phyloP scores from a whole-genome alignment of 1,140 invertebrate genomes.

The Saccostrea cuccullata region DNA sequence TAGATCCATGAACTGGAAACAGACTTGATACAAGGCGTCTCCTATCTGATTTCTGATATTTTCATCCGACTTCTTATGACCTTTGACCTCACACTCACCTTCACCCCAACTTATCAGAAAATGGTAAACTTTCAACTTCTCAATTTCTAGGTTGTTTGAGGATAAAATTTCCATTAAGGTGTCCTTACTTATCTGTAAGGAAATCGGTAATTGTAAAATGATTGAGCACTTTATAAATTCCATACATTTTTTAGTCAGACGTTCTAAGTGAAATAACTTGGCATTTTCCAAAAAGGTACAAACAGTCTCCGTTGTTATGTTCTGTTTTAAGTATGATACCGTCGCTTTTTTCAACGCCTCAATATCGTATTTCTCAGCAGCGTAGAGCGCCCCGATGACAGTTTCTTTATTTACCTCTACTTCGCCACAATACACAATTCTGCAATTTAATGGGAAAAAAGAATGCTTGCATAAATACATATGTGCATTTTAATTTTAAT shows the following conservation, averaged over 20 bases:
- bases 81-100: background rate
- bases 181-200: background rate
- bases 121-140: background rate
- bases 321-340: background rate
- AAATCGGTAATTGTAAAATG: background rate
- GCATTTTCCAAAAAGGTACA: background rate
- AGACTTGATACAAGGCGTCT: background rate
- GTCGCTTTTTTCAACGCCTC: background rate
- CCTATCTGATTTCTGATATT: background rate
- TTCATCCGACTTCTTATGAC: background rate
- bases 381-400: background rate
- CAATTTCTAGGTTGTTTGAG: background rate
- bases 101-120: background rate
- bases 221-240: background rate
- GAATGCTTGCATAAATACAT: no score
- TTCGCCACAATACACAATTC: background rate
- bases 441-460: background rate
- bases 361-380: background rate
- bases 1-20: background rate
- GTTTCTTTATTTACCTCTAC: background rate
- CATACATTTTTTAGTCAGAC: background rate
- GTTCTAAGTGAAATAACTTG: background rate
- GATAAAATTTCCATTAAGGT: background rate
- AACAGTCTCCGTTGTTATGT: background rate
- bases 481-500: no score